Evolutionary conservation across 2,888 invertebrate genomes (phyloP), one percentile per base, ranked within the genome.

Genomic region (Drosophila sordidapex): DNA sequence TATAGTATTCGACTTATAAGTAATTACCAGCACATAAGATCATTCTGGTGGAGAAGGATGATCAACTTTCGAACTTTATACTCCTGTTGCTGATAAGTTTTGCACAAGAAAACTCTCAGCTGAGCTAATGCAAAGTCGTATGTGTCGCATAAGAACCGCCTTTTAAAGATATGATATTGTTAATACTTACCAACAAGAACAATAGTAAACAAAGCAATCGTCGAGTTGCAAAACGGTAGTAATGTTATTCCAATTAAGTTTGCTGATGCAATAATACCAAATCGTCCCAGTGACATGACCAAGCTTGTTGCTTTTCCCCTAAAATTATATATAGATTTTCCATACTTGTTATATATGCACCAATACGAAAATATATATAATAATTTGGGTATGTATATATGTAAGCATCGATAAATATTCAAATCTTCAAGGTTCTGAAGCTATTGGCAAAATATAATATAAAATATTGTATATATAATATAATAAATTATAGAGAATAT

Each of bases 261-360:
- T 0, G 92, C 81, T 7, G 85, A 85, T n/a, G 87, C 80, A 63
- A 91, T 91, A 8, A 83, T 83, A 21, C 91, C 92, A 29, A 91
- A 70, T 8, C 91, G 83, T 0, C 91, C 91, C 52, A 91, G 57
- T 0, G 91, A 83, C 70, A 91, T 81, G 36, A 81, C 81, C 56
- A 92, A 76, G 21, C 92, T 92, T 0, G 91, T 86, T 18, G 91
- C 90, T 79, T 91, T 91, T 11, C 87, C 91, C 62, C 92, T 91
- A 29, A 58, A 73, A 82, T 46, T 1, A 35, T 25, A 40, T 21
- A 8, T 0, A 64, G 4, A 27, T 57, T 46, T 25, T 15, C 2
- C 13, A 25, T 46, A 25, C 4, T 46, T 15, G 46, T 15, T 25
- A 15, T 15, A 46, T 1, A 21, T 21, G 1, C 21, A 21, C 21